These are phyloP conservation scores for Abrostola triplasia DNA, from an alignment of 2,888 invertebrate genomes.

Conservation along the genomic window DNA sequence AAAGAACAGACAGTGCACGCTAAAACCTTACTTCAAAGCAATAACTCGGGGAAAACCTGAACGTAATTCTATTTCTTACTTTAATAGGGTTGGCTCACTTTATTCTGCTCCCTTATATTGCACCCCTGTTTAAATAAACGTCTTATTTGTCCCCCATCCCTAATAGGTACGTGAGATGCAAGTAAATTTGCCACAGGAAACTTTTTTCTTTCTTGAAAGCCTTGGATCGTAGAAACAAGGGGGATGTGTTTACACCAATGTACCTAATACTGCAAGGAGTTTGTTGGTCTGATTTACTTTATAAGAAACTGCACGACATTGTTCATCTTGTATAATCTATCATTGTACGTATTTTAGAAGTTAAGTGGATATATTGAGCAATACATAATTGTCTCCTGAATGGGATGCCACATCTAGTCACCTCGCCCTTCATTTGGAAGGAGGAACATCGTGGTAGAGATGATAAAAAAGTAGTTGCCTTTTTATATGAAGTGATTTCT, in stretches of 20 bases:
- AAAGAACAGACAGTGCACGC: too few species aligned
- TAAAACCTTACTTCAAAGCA: constrained; percentile 8
- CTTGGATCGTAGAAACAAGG: constrained; percentile 6
- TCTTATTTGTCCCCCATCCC: constrained; percentile 58
- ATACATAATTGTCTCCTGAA: too few species aligned
- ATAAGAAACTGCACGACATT: too few species aligned
- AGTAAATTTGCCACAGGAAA: constrained; percentile 55
- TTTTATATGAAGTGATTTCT: not conserved
- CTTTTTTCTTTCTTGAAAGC: constrained; percentile 50
- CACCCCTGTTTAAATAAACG: constrained; percentile 51
- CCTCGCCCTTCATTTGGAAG: too few species aligned
- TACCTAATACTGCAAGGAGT: not conserved
- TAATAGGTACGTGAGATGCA: constrained; percentile 63
- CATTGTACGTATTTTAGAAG: too few species aligned
- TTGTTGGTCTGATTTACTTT: too few species aligned
- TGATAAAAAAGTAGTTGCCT: not conserved
- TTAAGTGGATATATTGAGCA: too few species aligned
- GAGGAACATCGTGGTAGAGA: too few species aligned
- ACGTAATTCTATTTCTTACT: constrained; percentile 40
- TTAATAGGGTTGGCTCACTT: constrained; percentile 32
- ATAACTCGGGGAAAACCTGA: constrained; percentile 29
- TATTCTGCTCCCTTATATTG: constrained; percentile 33
- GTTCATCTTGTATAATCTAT: too few species aligned
- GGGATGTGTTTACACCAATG: constrained; percentile 10
- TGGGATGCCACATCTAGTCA: too few species aligned